phyloP scores from a whole-genome alignment of 2,888 invertebrate genomes.

The Caenorhabditis virilis region DNA sequence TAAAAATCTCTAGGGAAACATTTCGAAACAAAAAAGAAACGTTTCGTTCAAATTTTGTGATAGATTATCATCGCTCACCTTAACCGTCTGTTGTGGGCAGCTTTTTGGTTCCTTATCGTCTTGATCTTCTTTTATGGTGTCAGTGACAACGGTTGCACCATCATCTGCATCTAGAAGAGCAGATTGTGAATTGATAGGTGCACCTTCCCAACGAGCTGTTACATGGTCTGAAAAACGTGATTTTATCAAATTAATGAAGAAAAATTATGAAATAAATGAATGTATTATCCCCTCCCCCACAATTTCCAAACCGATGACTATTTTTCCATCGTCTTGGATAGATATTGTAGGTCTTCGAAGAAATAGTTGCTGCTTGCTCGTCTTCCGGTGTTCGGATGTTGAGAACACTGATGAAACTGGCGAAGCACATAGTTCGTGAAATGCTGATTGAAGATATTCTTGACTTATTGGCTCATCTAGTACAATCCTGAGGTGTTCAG shows the following conservation, averaged over 20 bases:
- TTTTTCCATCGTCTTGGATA: slow-evolving; percentile 65
- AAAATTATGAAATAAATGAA: background rate
- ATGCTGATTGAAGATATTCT: slow-evolving; percentile 10
- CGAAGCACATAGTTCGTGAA: slow-evolving; percentile 41
- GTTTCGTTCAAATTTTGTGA: too few species aligned
- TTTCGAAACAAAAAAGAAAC: too few species aligned
- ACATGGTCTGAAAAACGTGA: slow-evolving; percentile 61
- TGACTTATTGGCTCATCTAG: slow-evolving; percentile 10
- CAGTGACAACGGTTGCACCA: slow-evolving; percentile 64
- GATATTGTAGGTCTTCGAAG: slow-evolving; percentile 65
- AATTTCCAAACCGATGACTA: slow-evolving; percentile 58
- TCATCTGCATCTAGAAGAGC: slow-evolving; percentile 64
- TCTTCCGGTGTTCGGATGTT: slow-evolving; percentile 39
- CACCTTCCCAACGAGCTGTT: slow-evolving; percentile 65
- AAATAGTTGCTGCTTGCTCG: slow-evolving; percentile 27
- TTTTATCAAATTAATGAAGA: background rate
- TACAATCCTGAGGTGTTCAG: slow-evolving; percentile 22
- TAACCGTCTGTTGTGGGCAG: slow-evolving; percentile 64
- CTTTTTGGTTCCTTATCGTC: slow-evolving; percentile 59
- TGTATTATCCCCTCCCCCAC: background rate
- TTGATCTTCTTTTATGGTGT: slow-evolving; percentile 64
- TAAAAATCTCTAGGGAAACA: too few species aligned
- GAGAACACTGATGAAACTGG: slow-evolving; percentile 60
- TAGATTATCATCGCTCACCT: too few species aligned
- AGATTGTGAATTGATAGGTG: slow-evolving; percentile 59